Evolutionary conservation across 2,797 vertebrate genomes (phyloP), one percentile per base, ranked within the genome.

Genomic region (Sebastes trivittatus): DNA sequence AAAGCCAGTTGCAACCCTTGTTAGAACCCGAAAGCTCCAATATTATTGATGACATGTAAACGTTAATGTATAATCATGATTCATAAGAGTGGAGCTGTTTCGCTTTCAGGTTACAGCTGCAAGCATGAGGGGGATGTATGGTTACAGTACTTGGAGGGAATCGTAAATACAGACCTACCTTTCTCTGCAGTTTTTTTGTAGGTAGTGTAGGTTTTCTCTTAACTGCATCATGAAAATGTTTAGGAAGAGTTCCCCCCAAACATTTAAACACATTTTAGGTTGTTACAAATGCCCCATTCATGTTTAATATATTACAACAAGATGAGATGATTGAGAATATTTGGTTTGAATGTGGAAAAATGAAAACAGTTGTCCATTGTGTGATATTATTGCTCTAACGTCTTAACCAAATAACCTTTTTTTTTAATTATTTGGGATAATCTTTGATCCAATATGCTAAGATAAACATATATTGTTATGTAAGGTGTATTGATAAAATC

Each of bases 131-230:
- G 23, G 18, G 18, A 42, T 64, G 61, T 72, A 25, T 42, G 34
- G 62, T 46, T 25, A 36, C 38, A 76, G 59, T 75, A 38, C 16
- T 73, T 65, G 72, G 60, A 81, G 67, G 83, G 81, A 84, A 46
- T 52, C 16, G 30, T 69, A 70, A 75, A 69, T 61, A 60, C 72
- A 79, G 36, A 82, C 34, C n/a, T 32, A 59, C 67, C 34, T 61
- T 60, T 55, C 16, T n/a, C 2, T 78, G 27, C 36, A 79, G 49
- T 46, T 46, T 25, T 3, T 58, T 64, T 70, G 1, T 32, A 25
- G 22, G 20, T 8, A 23, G 20, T 72, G 68, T 60, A 77, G 38
- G 36, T 52, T 42, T 42, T 42, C 38, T 42, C 38, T 42, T 42
- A 60, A 42, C n/a, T 36, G 6, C n/a, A 18, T 46, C 1, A 13